phyloP scores from a whole-genome alignment of 2,888 invertebrate genomes.

The Torymus aiolomorphi region DNA sequence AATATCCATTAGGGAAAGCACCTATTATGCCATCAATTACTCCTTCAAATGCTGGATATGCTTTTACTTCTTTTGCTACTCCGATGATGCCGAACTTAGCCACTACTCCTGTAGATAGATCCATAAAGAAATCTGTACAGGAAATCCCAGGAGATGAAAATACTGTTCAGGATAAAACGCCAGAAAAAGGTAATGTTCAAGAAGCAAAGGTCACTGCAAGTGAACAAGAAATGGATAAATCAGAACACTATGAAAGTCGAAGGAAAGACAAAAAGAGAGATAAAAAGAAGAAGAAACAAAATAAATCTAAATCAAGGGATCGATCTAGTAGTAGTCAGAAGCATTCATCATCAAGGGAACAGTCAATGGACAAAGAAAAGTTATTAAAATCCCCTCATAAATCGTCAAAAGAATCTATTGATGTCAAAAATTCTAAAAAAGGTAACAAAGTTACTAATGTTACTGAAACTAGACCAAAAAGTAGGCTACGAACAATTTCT shows the following conservation, averaged over 20 bases:
- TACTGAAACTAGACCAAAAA: slow-evolving; percentile 34
- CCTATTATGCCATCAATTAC: not conserved
- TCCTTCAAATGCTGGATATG: not conserved
- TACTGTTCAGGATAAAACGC: not conserved
- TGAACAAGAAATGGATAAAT: slow-evolving; percentile 29
- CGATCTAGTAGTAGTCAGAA: slow-evolving; percentile 32
- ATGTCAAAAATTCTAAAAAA: slow-evolving; percentile 8
- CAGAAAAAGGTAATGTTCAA: not conserved
- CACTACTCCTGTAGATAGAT: slow-evolving; percentile 2
- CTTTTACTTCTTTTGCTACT: slow-evolving; percentile 27
- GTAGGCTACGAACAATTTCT: slow-evolving; percentile 20
- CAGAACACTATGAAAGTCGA: slow-evolving; percentile 30
- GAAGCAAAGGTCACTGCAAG: not conserved
- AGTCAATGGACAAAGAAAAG: slow-evolving; percentile 38
- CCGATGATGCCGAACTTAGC: slow-evolving; percentile 28
- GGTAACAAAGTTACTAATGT: slow-evolving; percentile 6
- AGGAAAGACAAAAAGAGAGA: slow-evolving; percentile 29
- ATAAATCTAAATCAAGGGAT: slow-evolving; percentile 39
- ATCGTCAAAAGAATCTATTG: slow-evolving; percentile 13
- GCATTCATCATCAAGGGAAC: slow-evolving; percentile 21
- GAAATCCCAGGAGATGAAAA: not conserved
- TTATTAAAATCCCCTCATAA: slow-evolving; percentile 38
- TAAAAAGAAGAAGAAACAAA: slow-evolving; percentile 46
- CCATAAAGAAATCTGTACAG: slow-evolving; percentile 5
- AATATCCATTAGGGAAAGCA: slow-evolving; percentile 1